Base-by-base conservation (phyloP, 2,113 vertebrate species). In the Salvelinus namaycush region DNA sequence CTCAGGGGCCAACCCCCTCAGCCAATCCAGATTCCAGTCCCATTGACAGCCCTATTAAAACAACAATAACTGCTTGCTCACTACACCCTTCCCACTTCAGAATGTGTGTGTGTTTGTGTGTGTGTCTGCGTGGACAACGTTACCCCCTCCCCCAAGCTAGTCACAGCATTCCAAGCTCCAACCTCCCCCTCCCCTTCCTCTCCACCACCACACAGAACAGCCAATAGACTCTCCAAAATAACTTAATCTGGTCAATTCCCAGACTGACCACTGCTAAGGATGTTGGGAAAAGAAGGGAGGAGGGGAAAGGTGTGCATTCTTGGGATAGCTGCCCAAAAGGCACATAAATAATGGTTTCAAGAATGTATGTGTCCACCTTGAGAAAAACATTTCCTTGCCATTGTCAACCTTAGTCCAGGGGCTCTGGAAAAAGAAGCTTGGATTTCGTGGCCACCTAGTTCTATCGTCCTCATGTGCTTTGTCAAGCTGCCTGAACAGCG, bases 171-270 rank as follows among this genome's bases (percentile, higher is more conserved):
- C 81, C 73, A 75, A 66, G 27, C 69, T 51, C 66, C 70, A 44
- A 22, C 59, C 70, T 67, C 72, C 76, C 29, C 67, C 29, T 26
- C 51, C 57, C 26, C 76, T 29, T 44, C 73, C 70, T 49, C 74
- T 24, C 16, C 73, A 76, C 69, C 69, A 68, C 22, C 79, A 76
- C 57, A 73, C 51, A 22, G 18, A 70, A 4, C 11, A 18, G 13
- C 34, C 66, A 54, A 66, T 64, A 73, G 18, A 62, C 59, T 66
- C 74, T 74, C 79, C 71, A 77, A 85, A 87, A 81, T 65, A 66
- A 81, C 66, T 76, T 69, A 74, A 85, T 89, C 85, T 88, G 86
- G 79, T 85, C 83, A 80, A 70, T 59, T 57, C 81, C 75, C 79
- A 70, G 69, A 60, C 82, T 79, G 83, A 79, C 74, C 82, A 73